These are phyloP conservation scores for Rousettus leschenaultii DNA, from an alignment of 2,113 vertebrate genomes.

Conservation along the genomic window DNA sequence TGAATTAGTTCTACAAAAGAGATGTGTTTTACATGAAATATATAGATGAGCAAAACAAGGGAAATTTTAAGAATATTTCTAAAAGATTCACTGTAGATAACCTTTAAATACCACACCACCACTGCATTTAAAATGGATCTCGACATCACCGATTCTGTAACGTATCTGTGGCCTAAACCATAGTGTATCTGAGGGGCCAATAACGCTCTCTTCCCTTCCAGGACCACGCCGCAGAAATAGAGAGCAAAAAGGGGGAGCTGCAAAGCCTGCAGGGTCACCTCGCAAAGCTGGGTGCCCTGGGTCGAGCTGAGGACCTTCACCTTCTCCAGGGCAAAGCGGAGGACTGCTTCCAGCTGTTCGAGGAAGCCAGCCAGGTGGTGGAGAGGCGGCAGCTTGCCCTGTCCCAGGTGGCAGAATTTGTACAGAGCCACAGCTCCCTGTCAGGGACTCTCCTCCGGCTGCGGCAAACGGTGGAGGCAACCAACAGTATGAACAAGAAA, in stretches of 20 bases:
- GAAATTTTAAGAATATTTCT: background rate
- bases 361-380: slow-evolving; percentile 87
- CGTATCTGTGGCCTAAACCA: rapidly evolving
- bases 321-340: slow-evolving; percentile 86
- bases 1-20: background rate
- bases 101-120: background rate
- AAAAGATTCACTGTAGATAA: background rate
- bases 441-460: slow-evolving; percentile 79
- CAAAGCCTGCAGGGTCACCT: slow-evolving; percentile 84
- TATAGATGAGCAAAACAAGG: background rate
- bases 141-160: background rate
- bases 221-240: slow-evolving; percentile 85
- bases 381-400: slow-evolving; percentile 85
- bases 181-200: background rate
- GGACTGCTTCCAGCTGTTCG: slow-evolving; percentile 90
- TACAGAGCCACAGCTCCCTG: slow-evolving; percentile 78
- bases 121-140: no score
- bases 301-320: slow-evolving; percentile 84
- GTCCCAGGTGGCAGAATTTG: slow-evolving; percentile 83
- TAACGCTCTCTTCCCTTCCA: slow-evolving; percentile 69
- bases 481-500: slow-evolving; percentile 87
- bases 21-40: background rate
- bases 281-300: slow-evolving; percentile 81
- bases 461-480: slow-evolving; percentile 86
- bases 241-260: slow-evolving; percentile 79